phyloP scores from a whole-genome alignment of 2,113 vertebrate species.

The Pelusios castaneus region DNA sequence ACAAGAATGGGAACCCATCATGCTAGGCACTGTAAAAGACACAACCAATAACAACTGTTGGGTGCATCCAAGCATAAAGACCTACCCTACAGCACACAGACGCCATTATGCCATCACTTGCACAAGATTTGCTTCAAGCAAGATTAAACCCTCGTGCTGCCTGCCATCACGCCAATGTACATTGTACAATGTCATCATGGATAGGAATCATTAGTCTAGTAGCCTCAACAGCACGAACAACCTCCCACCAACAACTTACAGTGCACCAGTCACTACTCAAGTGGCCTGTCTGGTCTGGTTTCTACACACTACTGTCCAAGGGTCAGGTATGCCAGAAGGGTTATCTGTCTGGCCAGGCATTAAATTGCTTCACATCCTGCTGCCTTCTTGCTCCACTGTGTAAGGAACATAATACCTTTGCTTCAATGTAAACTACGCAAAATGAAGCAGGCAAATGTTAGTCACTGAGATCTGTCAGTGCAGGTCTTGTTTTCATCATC shows the following conservation, averaged over 20 bases:
- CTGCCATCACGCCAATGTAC: neutral
- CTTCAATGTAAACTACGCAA: neutral
- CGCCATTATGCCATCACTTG: neutral
- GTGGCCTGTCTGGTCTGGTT: neutral
- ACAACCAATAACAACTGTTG: neutral
- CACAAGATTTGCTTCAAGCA: neutral
- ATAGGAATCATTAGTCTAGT: neutral
- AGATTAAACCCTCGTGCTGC: neutral
- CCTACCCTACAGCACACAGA: neutral
- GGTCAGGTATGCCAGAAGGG: neutral
- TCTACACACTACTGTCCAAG: neutral
- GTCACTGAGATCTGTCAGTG: no score
- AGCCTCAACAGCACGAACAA: neutral
- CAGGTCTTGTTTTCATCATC: no score
- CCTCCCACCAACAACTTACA: neutral
- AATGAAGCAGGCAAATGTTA: no score
- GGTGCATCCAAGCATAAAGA: neutral
- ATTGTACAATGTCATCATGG: neutral
- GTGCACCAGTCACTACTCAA: neutral
- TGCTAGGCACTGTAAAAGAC: neutral
- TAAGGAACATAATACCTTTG: neutral
- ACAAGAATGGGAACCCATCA: neutral
- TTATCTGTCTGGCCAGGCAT: neutral
- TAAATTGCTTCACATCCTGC: neutral
- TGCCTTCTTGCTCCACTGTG: neutral